phyloP scores from a whole-genome alignment of 2,113 vertebrate species.

The Felis chaus region DNA sequence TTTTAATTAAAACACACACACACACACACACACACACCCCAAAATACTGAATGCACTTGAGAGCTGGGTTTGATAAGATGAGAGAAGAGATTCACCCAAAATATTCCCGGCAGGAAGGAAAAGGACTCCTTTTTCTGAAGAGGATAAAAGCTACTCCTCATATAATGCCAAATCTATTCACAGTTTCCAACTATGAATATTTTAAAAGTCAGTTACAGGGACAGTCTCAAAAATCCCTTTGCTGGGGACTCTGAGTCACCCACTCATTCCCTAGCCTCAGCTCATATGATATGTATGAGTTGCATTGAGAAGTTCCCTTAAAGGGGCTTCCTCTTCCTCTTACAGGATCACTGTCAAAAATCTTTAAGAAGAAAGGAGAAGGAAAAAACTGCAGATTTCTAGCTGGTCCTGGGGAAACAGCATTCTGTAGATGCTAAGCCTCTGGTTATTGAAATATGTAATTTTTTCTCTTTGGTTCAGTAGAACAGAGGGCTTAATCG shows the following conservation, averaged over 20 bases:
- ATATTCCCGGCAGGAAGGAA: slow-evolving; percentile 10
- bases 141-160: slow-evolving; percentile 38
- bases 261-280: not conserved
- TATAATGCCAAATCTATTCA: slow-evolving; percentile 44
- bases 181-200: slow-evolving; percentile 71
- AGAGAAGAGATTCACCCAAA: not conserved
- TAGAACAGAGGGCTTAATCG: not conserved
- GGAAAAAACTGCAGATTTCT: not conserved
- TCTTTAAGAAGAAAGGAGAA: not conserved
- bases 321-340: slow-evolving; percentile 29
- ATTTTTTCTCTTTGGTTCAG: not conserved
- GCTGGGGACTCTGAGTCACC: slow-evolving; percentile 41
- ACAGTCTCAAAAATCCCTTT: slow-evolving; percentile 44
- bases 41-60: slow-evolving; percentile 9
- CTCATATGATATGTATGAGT: not conserved
- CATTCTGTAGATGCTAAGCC: not conserved
- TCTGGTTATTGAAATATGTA: not conserved
- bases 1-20: not conserved
- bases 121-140: slow-evolving; percentile 42
- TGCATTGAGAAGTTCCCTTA: slow-evolving; percentile 6
- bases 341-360: not conserved
- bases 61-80: not conserved
- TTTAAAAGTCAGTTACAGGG: slow-evolving; percentile 47
- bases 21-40: not conserved
- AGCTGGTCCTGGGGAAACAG: not conserved